phyloP scores from a whole-genome alignment of 2,113 vertebrate genomes.

The human (Homo sapiens) region GRCh38 chr16:74685001-74685500 shows the following conservation, averaged over 20 bases:
- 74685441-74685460: background rate
- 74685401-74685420: background rate
- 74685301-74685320: background rate
- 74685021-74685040: background rate
- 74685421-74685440: background rate
- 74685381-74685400: background rate
- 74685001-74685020: background rate
- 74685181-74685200: background rate
- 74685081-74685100: background rate
- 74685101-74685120: fast-evolving
- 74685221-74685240: background rate
- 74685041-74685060: background rate
- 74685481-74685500: slow-evolving; percentile 88
- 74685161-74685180: background rate
- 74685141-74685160: background rate
- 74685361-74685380: background rate
- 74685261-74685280: background rate
- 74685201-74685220: background rate
- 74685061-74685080: background rate
- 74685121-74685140: background rate
- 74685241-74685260: background rate
- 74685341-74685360: background rate
- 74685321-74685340: background rate
- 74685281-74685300: background rate
- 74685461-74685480: background rate